Evolutionary conservation across 2,797 vertebrate species (phyloP).

Genomic region (Phylloscopus collybita): DNA sequence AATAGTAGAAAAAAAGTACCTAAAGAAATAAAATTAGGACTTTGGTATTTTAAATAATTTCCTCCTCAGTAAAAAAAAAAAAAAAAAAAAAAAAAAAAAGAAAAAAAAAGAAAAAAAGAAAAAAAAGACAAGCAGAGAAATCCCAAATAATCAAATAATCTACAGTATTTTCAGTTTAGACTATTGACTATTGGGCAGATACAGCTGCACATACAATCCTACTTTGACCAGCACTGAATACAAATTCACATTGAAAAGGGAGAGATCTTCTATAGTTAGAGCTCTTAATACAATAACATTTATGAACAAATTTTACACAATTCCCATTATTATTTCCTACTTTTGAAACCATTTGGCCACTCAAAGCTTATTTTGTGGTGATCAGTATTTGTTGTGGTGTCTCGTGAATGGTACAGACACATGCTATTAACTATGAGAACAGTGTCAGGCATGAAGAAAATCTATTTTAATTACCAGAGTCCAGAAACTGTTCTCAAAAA

Average conservation of each 20-base stretch:
- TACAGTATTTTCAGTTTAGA: background rate
- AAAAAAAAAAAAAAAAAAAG: background rate
- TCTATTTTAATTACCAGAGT: background rate
- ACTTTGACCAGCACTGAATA: background rate
- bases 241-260: slow-evolving; percentile 15
- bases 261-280: background rate
- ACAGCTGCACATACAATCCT: background rate
- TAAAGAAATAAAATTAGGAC: background rate
- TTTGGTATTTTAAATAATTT: background rate
- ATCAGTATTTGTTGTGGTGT: background rate
- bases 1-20: background rate
- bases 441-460: slow-evolving; percentile 1
- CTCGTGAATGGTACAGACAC: background rate
- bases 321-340: background rate
- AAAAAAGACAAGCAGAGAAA: background rate
- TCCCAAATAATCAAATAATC: background rate
- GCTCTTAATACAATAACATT: background rate
- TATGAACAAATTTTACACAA: background rate
- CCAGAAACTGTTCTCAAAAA: background rate
- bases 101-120: background rate
- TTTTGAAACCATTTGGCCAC: background rate
- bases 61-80: background rate
- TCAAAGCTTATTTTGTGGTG: background rate
- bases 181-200: background rate
- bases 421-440: background rate